These are phyloP conservation scores for Iguana delicatissima DNA, from an alignment of 2,797 vertebrate genomes.

Conservation along the genomic window DNA sequence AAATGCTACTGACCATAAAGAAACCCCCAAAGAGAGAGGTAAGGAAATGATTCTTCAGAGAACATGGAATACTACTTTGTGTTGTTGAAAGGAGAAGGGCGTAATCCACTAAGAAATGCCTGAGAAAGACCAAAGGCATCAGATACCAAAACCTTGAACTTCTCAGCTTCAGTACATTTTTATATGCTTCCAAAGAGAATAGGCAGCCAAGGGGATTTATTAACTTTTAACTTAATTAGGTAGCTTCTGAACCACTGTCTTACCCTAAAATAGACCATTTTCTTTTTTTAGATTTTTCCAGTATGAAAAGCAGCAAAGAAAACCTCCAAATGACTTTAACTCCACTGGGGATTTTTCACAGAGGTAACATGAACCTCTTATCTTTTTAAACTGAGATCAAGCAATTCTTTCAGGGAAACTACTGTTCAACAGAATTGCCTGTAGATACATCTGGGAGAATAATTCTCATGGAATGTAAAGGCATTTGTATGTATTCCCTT, in stretches of 20 bases:
- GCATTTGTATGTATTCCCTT: neutral
- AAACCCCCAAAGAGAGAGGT: conserved; percentile 51
- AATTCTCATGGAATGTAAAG: neutral
- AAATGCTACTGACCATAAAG: conserved; percentile 72
- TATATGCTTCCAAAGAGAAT: conserved; percentile 79
- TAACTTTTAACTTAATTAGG: conserved; percentile 80
- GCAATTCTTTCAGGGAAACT: conserved; percentile 33
- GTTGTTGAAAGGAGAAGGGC: conserved; percentile 83
- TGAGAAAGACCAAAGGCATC: conserved; percentile 81
- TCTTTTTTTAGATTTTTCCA: conserved; percentile 30
- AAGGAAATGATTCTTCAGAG: conserved; percentile 76
- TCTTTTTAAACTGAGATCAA: conserved; percentile 25
- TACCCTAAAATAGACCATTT: conserved; percentile 28
- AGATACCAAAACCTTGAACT: conserved; percentile 82
- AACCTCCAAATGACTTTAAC: conserved; percentile 15
- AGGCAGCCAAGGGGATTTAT: conserved; percentile 74
- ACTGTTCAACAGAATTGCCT: conserved; percentile 20
- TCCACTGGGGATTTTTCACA: conserved; percentile 26
- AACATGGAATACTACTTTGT: conserved; percentile 78
- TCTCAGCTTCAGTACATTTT: conserved; percentile 79
- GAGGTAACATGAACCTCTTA: conserved; percentile 20
- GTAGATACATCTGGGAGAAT: conserved; percentile 23
- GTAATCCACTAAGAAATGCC: conserved; percentile 86
- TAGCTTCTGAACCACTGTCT: conserved; percentile 57
- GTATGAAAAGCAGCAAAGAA: conserved; percentile 29